phyloP scores from a whole-genome alignment of 2,888 invertebrate species.

The Charanyca ferruginea region DNA sequence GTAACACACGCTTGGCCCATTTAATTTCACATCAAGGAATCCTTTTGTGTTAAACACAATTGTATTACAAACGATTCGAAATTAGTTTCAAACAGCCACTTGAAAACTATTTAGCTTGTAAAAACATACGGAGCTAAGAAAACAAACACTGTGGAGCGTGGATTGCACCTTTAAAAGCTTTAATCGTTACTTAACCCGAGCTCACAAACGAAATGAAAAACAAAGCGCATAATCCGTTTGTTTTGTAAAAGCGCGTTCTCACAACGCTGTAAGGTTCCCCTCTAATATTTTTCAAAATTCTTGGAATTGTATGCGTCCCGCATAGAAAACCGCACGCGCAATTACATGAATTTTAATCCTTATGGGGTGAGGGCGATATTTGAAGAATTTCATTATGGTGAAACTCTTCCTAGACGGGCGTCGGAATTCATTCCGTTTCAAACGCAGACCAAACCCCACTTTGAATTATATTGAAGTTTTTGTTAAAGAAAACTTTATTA shows the following conservation, averaged over 20 bases:
- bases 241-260: constrained; percentile 40
- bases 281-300: constrained; percentile 64
- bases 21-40: constrained; percentile 35
- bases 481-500: constrained; percentile 81
- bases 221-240: constrained; percentile 53
- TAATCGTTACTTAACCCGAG: constrained; percentile 53
- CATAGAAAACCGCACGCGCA: constrained; percentile 75
- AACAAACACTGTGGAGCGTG: constrained; percentile 42
- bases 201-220: constrained; percentile 58
- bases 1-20: constrained; percentile 12
- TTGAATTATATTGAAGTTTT: constrained; percentile 83
- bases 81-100: constrained; percentile 56
- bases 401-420: constrained; percentile 81
- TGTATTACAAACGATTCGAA: constrained; percentile 41
- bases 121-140: constrained; percentile 46
- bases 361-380: constrained; percentile 80
- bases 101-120: constrained; percentile 56
- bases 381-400: constrained; percentile 89
- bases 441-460: constrained; percentile 78
- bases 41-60: constrained; percentile 33
- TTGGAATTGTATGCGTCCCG: constrained; percentile 58
- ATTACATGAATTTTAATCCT: constrained; percentile 86
- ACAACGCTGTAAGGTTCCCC: constrained; percentile 43
- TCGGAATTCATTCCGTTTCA: constrained; percentile 84
- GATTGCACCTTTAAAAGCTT: constrained; percentile 52